A percentile compares a stretch with the other conserved stretches of the same genome.
Evolutionary conservation across 2,888 invertebrate species (phyloP).

Genomic region (Volucella bombylans): DNA sequence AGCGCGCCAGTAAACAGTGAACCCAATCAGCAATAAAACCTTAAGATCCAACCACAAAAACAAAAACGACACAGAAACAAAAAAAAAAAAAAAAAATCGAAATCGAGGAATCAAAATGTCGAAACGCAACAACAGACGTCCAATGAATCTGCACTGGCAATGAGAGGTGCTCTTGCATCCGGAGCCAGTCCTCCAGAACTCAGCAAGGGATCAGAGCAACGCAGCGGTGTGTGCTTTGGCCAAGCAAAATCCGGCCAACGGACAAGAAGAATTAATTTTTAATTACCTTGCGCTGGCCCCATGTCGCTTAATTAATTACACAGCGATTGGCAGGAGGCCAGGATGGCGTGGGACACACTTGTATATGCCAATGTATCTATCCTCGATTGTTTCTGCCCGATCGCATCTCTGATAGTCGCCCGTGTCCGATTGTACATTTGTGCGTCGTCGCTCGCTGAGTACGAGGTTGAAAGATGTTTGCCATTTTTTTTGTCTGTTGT

Average conservation of each 20-base stretch:
- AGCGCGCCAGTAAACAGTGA: slow-evolving; percentile 50
- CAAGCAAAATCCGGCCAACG: slow-evolving; percentile 46
- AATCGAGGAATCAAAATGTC: slow-evolving; percentile 32
- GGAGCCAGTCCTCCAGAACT: not conserved
- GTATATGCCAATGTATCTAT: slow-evolving; percentile 58
- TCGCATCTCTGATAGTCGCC: slow-evolving; percentile 54
- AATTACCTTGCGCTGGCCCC: slow-evolving; percentile 72
- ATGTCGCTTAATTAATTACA: slow-evolving; percentile 74
- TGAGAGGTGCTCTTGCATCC: not conserved
- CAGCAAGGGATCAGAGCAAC: slow-evolving; percentile 38
- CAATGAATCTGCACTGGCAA: slow-evolving; percentile 36
- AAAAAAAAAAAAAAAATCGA: not conserved
- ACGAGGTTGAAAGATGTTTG: slow-evolving; percentile 62
- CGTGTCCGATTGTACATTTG: not conserved
- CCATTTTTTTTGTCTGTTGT: slow-evolving; percentile 22
- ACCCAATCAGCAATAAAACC: slow-evolving; percentile 66
- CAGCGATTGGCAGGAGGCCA: slow-evolving; percentile 71
- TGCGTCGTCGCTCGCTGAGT: slow-evolving; percentile 27
- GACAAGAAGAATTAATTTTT: slow-evolving; percentile 71
- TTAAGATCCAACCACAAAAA: not conserved
- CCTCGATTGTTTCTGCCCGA: slow-evolving; percentile 68
- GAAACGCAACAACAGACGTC: slow-evolving; percentile 58
- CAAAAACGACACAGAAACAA: not conserved
- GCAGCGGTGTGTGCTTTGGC: not conserved
- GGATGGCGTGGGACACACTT: slow-evolving; percentile 73